Percentiles rank a stretch among this genome's conserved stretches.
Conservation (phyloP, 2,797 vertebrate genomes). For the Okamejei kenojei region DNA sequence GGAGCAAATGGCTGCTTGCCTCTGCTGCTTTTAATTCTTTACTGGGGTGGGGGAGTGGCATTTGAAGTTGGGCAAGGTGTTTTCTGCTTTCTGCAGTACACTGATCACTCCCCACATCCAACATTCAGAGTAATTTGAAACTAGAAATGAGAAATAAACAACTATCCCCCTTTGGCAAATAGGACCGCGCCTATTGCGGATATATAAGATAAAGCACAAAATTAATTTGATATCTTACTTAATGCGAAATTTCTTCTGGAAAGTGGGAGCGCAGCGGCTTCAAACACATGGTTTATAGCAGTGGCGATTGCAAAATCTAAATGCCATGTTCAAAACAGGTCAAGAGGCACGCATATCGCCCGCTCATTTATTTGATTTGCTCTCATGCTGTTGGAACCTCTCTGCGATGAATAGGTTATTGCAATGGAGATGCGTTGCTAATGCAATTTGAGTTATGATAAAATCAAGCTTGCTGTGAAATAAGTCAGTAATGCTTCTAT, state of each 20-base stretch:
- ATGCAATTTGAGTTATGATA: not conserved
- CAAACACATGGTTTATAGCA: constrained; percentile 6
- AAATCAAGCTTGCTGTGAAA: not conserved
- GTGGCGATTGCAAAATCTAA: not conserved
- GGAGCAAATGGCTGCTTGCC: constrained; percentile 67
- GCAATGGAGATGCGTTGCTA: not conserved
- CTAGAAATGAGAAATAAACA: constrained; percentile 25
- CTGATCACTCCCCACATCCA: constrained; percentile 73
- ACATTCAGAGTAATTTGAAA: constrained; percentile 60
- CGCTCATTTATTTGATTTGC: not conserved
- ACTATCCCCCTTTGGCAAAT: constrained; percentile 20
- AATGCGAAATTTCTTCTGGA: constrained; percentile 26
- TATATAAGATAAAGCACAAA: too few species aligned
- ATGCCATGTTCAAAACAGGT: not conserved
- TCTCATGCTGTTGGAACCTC: not conserved
- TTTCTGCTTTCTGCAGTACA: constrained; percentile 60
- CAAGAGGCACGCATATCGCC: not conserved
- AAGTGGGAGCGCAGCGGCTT: constrained; percentile 12
- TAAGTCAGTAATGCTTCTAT: not conserved
- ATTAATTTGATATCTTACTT: constrained; percentile 33
- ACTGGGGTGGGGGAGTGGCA: too few species aligned
- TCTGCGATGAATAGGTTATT: not conserved
- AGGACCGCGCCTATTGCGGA: too few species aligned
- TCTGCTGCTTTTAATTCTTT: constrained; percentile 64
- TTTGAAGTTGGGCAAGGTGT: constrained; percentile 56